Conservation (phyloP, 2,113 vertebrate genomes). For the Trichomycterus rosablanca region DNA sequence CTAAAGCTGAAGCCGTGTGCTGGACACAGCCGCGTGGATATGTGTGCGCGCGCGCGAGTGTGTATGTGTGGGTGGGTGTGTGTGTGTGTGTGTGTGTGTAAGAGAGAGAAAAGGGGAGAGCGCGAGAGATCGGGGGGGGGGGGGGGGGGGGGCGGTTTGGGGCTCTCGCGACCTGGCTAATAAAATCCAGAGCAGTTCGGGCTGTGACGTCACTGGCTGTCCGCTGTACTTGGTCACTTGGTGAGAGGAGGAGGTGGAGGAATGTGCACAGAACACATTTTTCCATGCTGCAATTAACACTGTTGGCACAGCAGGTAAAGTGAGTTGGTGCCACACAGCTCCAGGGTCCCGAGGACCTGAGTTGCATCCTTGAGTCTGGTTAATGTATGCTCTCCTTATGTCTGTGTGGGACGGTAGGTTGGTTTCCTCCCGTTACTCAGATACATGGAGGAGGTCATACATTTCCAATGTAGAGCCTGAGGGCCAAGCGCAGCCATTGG, state of each 20-base stretch:
- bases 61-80: background rate
- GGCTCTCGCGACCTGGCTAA: slow-evolving; percentile 54
- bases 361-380: too few species aligned
- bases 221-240: slow-evolving; percentile 45
- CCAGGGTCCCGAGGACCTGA: too few species aligned
- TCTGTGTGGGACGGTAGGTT: too few species aligned
- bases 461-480: too few species aligned
- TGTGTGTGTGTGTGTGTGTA: background rate
- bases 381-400: too few species aligned
- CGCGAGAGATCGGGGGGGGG: background rate
- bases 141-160: slow-evolving; percentile 3
- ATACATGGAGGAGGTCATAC: too few species aligned
- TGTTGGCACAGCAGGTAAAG: too few species aligned
- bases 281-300: too few species aligned
- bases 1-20: slow-evolving; percentile 42
- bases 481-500: too few species aligned
- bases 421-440: too few species aligned
- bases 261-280: slow-evolving; percentile 40
- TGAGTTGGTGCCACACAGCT: too few species aligned
- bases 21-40: slow-evolving; percentile 61
- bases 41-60: background rate
- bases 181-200: slow-evolving; percentile 66
- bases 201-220: slow-evolving; percentile 61
- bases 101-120: background rate
- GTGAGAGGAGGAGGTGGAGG: slow-evolving; percentile 20